Base-by-base conservation (phyloP, 2,113 vertebrate species). In the Rhombomys opimus region DNA sequence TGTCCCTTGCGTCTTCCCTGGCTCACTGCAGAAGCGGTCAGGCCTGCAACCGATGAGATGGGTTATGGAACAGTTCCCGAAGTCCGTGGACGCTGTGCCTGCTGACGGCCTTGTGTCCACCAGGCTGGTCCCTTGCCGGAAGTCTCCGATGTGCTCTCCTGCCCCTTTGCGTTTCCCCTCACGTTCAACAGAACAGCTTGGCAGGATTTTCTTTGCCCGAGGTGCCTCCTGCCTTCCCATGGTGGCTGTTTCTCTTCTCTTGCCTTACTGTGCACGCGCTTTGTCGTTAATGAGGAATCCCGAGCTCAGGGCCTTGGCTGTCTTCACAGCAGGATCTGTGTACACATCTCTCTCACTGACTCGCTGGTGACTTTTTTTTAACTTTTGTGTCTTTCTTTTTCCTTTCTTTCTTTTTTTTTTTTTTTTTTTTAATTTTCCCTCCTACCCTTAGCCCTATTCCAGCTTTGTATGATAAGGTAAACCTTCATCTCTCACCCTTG, bases 361-460 rank as follows among this genome's bases (percentile, higher is more conserved):
- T n/a, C n/a, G n/a, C n/a, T n/a, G n/a, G n/a, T n/a, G n/a, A n/a
- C n/a, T n/a, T n/a, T n/a, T n/a, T n/a, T n/a, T n/a, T n/a, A n/a
- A n/a, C n/a, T n/a, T n/a, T n/a, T n/a, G n/a, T n/a, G n/a, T n/a
- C n/a, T n/a, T n/a, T n/a, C n/a, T n/a, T n/a, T n/a, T n/a, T n/a
- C n/a, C n/a, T n/a, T n/a, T n/a, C n/a, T n/a, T n/a, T n/a, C n/a
- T 32, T 18, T 76, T 82, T 68, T 10, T 10, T 14, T 15, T 93
- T n/a, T n/a, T n/a, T n/a, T n/a, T n/a, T n/a, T 59, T 7, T 5
- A 2, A 70, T 80, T 84, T 90, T 32, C 81, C 5, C 90, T 41
- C 10, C 13, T 2, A 32, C n/a, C 38, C 32, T 38, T 87, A 59
- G 54, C 23, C 7, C 46, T 46, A 25, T 46, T 46, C 0, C 0